phyloP scores from a whole-genome alignment of 2,888 invertebrate species.

The Hyalella azteca region DNA sequence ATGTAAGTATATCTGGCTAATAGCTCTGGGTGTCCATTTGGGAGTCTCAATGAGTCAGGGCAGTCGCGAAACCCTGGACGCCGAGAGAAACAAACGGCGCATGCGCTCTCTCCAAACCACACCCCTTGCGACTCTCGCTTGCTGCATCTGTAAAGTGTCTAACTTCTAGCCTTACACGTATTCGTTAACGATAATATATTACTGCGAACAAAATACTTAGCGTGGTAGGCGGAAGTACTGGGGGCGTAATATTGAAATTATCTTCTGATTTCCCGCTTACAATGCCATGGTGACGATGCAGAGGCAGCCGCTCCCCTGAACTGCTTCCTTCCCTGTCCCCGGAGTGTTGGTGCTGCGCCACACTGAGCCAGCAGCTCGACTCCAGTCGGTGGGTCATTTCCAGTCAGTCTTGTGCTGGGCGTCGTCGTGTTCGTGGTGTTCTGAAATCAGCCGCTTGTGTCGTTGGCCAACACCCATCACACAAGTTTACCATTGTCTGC shows the following conservation, averaged over 20 bases:
- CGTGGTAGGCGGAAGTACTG: too few species aligned
- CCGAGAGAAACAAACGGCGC: background rate
- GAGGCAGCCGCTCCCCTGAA: background rate
- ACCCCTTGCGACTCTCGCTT: background rate
- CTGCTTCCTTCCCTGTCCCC: background rate
- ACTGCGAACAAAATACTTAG: too few species aligned
- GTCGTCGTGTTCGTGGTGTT: background rate
- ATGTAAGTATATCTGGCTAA: too few species aligned
- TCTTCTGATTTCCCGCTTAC: too few species aligned
- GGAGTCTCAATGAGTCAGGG: background rate
- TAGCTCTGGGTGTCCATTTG: background rate
- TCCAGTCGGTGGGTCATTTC: background rate
- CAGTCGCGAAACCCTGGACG: background rate
- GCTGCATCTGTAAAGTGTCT: too few species aligned
- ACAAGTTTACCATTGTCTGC: background rate
- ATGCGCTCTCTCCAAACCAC: background rate
- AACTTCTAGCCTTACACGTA: background rate
- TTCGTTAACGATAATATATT: background rate
- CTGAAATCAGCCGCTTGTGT: background rate
- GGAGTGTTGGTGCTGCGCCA: background rate
- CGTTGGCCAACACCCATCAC: constrained; percentile 3
- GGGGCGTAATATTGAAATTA: too few species aligned
- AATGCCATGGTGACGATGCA: background rate
- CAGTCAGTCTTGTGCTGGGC: background rate
- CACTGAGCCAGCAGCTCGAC: background rate